Evolutionary conservation across 2,888 invertebrate genomes (phyloP), one percentile per base, ranked within the genome.

Genomic region (Leuctra nigra): DNA sequence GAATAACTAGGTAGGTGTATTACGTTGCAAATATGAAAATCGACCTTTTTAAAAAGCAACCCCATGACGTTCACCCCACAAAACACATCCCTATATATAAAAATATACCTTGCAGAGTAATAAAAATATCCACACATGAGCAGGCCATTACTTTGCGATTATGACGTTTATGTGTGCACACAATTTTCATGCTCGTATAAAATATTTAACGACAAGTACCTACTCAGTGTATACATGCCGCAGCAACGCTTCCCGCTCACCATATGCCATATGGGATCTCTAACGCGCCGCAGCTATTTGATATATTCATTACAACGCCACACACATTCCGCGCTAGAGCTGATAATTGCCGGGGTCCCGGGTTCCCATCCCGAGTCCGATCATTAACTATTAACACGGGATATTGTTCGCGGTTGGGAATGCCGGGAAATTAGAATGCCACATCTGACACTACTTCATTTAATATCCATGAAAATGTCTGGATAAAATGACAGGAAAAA

Each of bases 391-490:
- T 44, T 44, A 6, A 44, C 18, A 44, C 16, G 44, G 44, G 3
- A 44, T 44, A 44, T 44, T 44, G 44, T 44, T 44, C n/a, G 23
- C 23, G 44, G 22, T 44, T 44, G 44, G 39, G 16, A 18, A 18
- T 16, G 39, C 18, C 20, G 16, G 20, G 39, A 39, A 50, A 50
- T 50, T 50, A 50, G 50, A 14, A 16, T 35, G 33, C 33, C 50
- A 50, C 47, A 56, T 52, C 56, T 60, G 60, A 58, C 60, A 60
- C 58, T 58, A 54, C 48, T 56, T 58, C 60, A 60, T 60, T 38
- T 56, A 60, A 60, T 58, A 60, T 58, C 53, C 52, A 56, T 55
- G 58, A 55, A 58, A 56, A 50, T 58, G 60, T 54, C 59, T 20
- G 35, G 44, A 44, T 44, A 18, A 44, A 44, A 44, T 44, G 44